phyloP scores from a whole-genome alignment of 2,797 vertebrate genomes.

The Cuculus canorus region DNA sequence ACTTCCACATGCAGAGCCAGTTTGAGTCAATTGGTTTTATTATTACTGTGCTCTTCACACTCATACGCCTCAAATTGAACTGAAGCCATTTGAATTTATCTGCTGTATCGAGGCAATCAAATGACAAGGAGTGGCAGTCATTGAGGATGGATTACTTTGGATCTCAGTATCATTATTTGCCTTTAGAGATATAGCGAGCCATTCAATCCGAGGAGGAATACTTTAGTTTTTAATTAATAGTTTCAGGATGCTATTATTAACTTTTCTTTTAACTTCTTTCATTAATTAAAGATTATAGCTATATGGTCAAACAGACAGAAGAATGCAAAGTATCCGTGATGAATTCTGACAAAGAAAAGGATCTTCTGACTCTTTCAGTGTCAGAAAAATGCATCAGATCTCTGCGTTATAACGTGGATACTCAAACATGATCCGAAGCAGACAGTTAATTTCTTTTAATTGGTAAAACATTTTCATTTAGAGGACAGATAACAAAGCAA shows the following conservation, averaged over 20 bases:
- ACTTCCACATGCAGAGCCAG: neutral
- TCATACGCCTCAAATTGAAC: constrained; percentile 39
- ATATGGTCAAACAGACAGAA: neutral
- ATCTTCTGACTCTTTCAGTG: neutral
- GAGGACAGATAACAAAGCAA: neutral
- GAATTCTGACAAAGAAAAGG: neutral
- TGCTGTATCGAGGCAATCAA: constrained; percentile 31
- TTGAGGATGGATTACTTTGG: constrained; percentile 41
- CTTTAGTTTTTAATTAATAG: constrained; percentile 35
- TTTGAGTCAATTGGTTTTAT: constrained; percentile 47
- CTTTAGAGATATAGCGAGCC: constrained; percentile 10
- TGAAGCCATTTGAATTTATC: constrained; percentile 53
- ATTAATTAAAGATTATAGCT: constrained; percentile 14
- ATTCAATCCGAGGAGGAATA: neutral
- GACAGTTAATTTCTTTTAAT: neutral
- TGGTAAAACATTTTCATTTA: neutral
- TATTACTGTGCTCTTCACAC: constrained; percentile 59
- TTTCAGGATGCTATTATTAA: neutral
- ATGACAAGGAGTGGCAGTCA: constrained; percentile 39
- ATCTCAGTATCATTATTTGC: constrained; percentile 11
- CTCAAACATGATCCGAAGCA: neutral
- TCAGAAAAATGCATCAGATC: neutral
- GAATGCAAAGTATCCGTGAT: neutral
- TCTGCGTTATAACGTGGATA: neutral
- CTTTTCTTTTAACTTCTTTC: constrained; percentile 28